phyloP scores from a whole-genome alignment of 64 coral and sea anemone species.

The Dendronephthya gigantea region DNA sequence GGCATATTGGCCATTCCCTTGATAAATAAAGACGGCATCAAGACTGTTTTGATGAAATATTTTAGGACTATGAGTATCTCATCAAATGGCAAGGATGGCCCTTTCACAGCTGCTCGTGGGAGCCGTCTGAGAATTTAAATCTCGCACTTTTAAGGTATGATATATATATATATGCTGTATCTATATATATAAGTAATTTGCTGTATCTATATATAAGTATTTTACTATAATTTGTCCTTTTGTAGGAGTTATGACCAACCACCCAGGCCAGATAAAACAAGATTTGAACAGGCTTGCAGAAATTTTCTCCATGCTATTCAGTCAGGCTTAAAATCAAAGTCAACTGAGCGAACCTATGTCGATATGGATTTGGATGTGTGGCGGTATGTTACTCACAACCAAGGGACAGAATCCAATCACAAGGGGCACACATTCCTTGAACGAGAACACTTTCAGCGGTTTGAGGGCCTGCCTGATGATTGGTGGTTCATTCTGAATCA shows the following conservation, averaged over 20 bases:
- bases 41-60: constrained; percentile 5
- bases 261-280: background rate
- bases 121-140: background rate
- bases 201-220: background rate
- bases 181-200: background rate
- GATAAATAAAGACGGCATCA: background rate
- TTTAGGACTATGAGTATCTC: constrained; percentile 5
- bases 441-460: constrained; percentile 15
- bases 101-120: constrained; percentile 10
- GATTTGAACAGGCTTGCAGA: constrained; percentile 3
- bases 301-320: constrained; percentile 10
- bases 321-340: background rate
- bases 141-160: background rate
- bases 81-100: constrained; percentile 21
- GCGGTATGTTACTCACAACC: constrained; percentile 10
- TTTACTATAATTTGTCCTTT: background rate
- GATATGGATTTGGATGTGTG: constrained; percentile 29
- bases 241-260: constrained; percentile 9
- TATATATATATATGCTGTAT: too few relatives aligned
- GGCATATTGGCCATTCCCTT: background rate
- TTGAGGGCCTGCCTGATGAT: constrained; percentile 19
- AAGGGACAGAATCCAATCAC: constrained; percentile 19
- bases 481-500: constrained; percentile 24
- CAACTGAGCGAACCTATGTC: background rate
- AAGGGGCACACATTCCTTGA: constrained; percentile 23